Evolutionary conservation across 2,113 vertebrate genomes (phyloP), one percentile per base, ranked within the genome.

Genomic region (Circaetus cinerascens): DNA sequence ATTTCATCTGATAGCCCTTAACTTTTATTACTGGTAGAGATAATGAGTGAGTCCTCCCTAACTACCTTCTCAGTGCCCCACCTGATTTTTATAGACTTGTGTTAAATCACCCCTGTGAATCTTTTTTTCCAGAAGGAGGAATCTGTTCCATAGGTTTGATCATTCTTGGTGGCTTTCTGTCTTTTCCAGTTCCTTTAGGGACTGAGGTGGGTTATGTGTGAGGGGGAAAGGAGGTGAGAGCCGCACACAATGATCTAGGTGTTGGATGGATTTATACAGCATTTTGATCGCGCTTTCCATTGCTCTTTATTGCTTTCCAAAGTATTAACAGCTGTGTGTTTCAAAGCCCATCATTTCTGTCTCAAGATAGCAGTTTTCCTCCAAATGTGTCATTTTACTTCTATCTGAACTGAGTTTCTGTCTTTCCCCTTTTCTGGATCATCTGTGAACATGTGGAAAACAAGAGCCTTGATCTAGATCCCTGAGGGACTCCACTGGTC

Each of bases 1-100:
- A 76, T 95, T 95, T 86, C 15, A 23, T 82, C 50, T 85, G 67
- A 71, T 88, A 73, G 83, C 66, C 34, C 40, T 75, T 88, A 38
- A 48, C 92, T 93, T 66, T 71, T 90, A 66, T 88, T 56, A 78
- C 14, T 36, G 53, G 32, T 60, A 90, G 62, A 69, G 57, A 62
- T 88, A 83, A 88, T 53, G 30, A 88, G 8, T 11, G 25, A 66
- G 19, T 69, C 82, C 75, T 93, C 27, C 36, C 45, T 76, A 45
- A 38, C 15, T 62, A 19, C 25, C 43, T 78, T 48, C 34, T 77
- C 17, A n/a, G 1, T 38, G 30, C 43, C 26, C 46, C 38, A 79
- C 62, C 71, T 64, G 27, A 34, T 64, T 93, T 94, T 82, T 79
- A 56, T 15, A 83, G 66, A 32, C 66, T 62, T 93, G 10, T 56